Percentiles rank a stretch among this genome's conserved stretches.
Evolutionary conservation across 1,140 invertebrate species (phyloP).

Genomic region (Heterodera schachtii): DNA sequence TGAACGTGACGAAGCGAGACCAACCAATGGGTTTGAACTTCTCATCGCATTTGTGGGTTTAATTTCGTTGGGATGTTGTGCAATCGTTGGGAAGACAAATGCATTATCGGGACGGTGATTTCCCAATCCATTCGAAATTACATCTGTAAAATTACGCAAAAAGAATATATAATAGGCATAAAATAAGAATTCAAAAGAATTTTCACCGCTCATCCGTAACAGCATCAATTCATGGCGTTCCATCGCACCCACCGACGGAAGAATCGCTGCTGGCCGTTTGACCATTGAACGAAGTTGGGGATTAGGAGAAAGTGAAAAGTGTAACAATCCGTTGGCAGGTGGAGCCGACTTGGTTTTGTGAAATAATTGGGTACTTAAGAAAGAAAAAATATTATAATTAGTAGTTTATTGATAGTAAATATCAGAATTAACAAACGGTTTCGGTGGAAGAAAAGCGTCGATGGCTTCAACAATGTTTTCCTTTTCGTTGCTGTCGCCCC

Average conservation of each 20-base stretch:
- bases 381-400: neutral
- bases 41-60: neutral
- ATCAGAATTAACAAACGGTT: neutral
- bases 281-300: constrained; percentile 19
- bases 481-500: constrained; percentile 35
- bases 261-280: constrained; percentile 53
- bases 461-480: constrained; percentile 11
- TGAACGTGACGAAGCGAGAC: neutral
- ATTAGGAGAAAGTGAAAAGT: constrained; percentile 15
- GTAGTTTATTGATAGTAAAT: too few species aligned
- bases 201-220: constrained; percentile 73
- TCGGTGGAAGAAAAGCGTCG: constrained; percentile 7
- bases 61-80: neutral
- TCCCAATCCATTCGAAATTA: constrained; percentile 73
- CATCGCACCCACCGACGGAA: constrained; percentile 78
- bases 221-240: constrained; percentile 80
- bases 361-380: constrained; percentile 32
- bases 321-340: constrained; percentile 18
- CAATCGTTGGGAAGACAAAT: neutral
- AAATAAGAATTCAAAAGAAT: neutral
- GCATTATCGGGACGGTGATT: neutral
- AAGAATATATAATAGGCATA: neutral
- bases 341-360: constrained; percentile 49
- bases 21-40: neutral
- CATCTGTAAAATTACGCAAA: constrained; percentile 68